phyloP scores from a whole-genome alignment of 1,140 invertebrate species.

The Philotrypesis tridentata region DNA sequence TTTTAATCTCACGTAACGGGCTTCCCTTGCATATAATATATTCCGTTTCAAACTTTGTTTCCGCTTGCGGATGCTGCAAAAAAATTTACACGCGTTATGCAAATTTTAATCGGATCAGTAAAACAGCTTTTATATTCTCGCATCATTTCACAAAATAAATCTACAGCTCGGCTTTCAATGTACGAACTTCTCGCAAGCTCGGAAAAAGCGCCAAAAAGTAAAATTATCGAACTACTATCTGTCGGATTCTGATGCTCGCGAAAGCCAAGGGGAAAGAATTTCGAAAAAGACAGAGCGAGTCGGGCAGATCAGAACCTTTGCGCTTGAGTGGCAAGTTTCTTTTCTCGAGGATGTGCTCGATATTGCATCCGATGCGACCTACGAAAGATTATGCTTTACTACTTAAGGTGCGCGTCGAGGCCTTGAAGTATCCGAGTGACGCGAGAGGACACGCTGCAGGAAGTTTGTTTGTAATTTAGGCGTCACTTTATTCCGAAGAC shows the following conservation, averaged over 20 bases:
- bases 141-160: too few relatives aligned
- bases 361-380: conserved; percentile 1
- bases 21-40: not conserved
- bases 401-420: not conserved
- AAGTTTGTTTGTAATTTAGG: not conserved
- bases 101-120: too few relatives aligned
- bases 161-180: too few relatives aligned
- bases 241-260: not conserved
- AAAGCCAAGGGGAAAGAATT: not conserved
- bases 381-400: not conserved
- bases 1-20: not conserved
- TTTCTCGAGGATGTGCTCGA: not conserved
- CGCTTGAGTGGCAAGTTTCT: not conserved
- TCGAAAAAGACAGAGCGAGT: not conserved
- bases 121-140: too few relatives aligned
- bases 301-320: not conserved
- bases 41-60: not conserved
- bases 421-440: not conserved
- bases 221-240: not conserved
- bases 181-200: not conserved
- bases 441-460: not conserved
- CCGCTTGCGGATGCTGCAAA: too few relatives aligned
- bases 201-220: not conserved
- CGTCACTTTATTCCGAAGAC: not conserved
- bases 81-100: too few relatives aligned